phyloP scores from a whole-genome alignment of 2,113 vertebrate genomes.

The Cichladusa arquata region DNA sequence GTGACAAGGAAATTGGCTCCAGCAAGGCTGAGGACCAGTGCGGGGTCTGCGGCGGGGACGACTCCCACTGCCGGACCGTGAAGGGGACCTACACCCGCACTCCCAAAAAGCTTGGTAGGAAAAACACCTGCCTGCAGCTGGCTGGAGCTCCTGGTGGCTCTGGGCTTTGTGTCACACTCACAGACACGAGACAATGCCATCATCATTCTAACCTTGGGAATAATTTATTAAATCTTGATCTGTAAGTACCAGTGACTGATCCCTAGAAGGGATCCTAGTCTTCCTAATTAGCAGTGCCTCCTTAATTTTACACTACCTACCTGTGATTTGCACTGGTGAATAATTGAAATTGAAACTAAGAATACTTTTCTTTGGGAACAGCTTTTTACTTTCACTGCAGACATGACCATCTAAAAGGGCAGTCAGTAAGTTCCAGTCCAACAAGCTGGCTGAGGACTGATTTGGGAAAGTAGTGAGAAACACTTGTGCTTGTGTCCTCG shows the following conservation, averaged over 20 bases:
- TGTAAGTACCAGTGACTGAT: background rate
- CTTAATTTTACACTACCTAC: background rate
- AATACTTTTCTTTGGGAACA: background rate
- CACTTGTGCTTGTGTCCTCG: no score
- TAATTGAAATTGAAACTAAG: background rate
- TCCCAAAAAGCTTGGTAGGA: conserved; percentile 92
- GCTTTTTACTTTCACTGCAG: background rate
- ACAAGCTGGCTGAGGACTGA: background rate
- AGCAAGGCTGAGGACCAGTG: conserved; percentile 92
- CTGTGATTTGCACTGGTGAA: background rate
- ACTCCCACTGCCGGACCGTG: conserved; percentile 93
- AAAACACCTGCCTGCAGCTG: background rate
- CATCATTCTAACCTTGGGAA: background rate
- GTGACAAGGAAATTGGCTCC: conserved; percentile 94
- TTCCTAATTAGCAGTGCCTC: background rate
- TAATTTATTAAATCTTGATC: background rate
- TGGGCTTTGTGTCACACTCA: background rate
- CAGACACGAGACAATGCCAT: fast-evolving
- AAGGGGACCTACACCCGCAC: conserved; percentile 92
- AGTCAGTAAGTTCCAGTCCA: background rate
- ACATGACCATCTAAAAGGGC: background rate
- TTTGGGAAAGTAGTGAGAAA: background rate
- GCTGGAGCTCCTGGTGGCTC: background rate
- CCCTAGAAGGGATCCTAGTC: background rate
- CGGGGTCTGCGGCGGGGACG: conserved; percentile 94